Conservation (phyloP, 53 echinoderm and acorn worm genomes). For the Zoroaster sp. region DNA sequence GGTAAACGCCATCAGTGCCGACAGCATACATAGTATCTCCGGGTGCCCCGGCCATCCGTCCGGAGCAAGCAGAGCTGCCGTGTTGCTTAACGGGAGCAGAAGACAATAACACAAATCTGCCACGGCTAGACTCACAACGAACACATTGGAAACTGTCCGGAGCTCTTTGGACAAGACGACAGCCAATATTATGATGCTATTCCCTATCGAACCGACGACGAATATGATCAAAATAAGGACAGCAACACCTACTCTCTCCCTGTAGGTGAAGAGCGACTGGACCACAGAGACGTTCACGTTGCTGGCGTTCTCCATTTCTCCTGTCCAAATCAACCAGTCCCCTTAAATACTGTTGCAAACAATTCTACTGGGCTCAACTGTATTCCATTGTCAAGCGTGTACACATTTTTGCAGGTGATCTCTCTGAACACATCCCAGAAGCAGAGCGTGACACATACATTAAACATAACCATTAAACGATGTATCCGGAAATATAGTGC, state of each 20-base stretch:
- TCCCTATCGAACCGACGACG: neutral
- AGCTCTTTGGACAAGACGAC: neutral
- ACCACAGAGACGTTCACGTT: neutral
- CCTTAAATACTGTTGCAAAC: no score
- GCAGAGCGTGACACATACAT: no score
- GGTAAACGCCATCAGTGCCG: neutral
- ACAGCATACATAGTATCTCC: neutral
- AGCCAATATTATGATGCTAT: neutral
- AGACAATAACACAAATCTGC: neutral
- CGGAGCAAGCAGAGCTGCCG: neutral
- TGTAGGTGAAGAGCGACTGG: neutral
- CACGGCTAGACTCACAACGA: neutral
- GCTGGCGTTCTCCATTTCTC: neutral
- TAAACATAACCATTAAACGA: no score
- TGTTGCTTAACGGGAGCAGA: neutral
- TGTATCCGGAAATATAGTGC: no score
- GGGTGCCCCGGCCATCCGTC: conserved; percentile 1
- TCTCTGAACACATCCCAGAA: no score
- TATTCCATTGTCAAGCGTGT: no score
- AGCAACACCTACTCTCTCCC: neutral
- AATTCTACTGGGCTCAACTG: no score
- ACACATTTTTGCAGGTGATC: no score
- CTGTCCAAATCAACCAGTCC: neutral
- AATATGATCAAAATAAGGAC: neutral
- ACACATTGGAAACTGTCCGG: neutral